Evolutionary conservation across 2,797 vertebrate species (phyloP).

Genomic region (Hylomyscus alleni): DNA sequence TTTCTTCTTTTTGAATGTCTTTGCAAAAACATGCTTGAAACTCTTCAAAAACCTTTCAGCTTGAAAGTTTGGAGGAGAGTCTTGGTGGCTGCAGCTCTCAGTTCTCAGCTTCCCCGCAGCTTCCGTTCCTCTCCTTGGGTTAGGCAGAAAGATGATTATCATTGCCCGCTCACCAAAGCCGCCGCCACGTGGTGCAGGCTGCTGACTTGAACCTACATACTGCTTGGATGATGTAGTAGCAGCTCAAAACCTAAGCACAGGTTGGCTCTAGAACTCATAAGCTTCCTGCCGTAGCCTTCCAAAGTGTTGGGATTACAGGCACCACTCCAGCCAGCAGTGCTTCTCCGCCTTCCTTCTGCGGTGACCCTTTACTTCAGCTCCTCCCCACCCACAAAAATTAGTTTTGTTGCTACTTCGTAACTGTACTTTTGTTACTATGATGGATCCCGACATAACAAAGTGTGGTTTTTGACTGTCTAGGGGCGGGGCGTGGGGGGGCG

Average conservation of each 20-base stretch:
- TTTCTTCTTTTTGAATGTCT: slow-evolving; percentile 82
- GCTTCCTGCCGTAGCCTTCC: background rate
- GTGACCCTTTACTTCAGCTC: background rate
- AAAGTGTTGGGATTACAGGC: background rate
- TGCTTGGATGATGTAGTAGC: background rate
- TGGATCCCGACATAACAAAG: background rate
- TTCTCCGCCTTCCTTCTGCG: background rate
- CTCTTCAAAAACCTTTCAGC: slow-evolving; percentile 79
- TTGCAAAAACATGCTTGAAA: slow-evolving; percentile 83
- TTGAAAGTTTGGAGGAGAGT: slow-evolving; percentile 76
- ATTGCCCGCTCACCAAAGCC: background rate
- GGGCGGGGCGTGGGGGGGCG: no score
- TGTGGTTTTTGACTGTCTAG: no score
- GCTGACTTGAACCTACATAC: background rate
- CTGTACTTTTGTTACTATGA: background rate
- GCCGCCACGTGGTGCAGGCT: background rate
- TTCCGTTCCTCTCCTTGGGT: background rate
- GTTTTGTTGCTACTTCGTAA: background rate
- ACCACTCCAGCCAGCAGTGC: background rate
- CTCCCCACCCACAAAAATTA: background rate
- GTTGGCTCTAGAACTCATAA: background rate
- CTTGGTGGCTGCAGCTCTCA: slow-evolving; percentile 61
- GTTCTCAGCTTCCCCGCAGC: slow-evolving; percentile 38
- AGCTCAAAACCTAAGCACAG: background rate
- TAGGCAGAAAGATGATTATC: slow-evolving; percentile 39